Evolutionary conservation across 2,888 invertebrate species (phyloP), one percentile per base, ranked within the genome.

Genomic region (Zonitis immaculata): DNA sequence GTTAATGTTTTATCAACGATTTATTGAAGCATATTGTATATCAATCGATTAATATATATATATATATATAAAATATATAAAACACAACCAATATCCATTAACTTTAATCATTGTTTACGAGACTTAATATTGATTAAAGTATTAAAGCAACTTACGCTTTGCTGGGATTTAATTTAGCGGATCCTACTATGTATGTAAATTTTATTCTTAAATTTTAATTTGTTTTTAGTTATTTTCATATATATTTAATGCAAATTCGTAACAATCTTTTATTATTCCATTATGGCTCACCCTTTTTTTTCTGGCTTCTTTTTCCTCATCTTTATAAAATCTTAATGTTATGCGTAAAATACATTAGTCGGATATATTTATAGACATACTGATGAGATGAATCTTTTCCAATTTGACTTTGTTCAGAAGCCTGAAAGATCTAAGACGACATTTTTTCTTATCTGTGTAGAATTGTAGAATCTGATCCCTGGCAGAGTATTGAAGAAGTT

Each of bases 171-270:
- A 67, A 66, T 65, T 67, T 62, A 64, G 62, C 61, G 63, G 62
- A 63, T 59, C 62, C 64, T 62, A 66, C 66, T 68, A 68, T 69
- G 66, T 69, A 69, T 69, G 68, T 70, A 68, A 70, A 70, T 70
- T 68, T 68, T 67, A 67, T 69, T 68, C 67, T 67, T 65, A 68
- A 68, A 68, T 65, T 69, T 68, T 66, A 67, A 69, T 69, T 68
- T 68, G 62, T 66, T 65, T 62, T 61, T 61, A 58, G 62, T 66
- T 63, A 58, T 63, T 64, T 60, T 65, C 60, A 61, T 64, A 64
- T 65, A 66, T 66, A n/a, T n/a, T 66, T 60, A 63, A 60, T 61
- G 60, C 57, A 57, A 61, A 61, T 63, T 62, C 55, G 54, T n/a
- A 50, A 49, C 54, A 57, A 61, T 59, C 58, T 61, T 54, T 59